Percentiles rank a stretch among this genome's conserved stretches.
These are phyloP conservation scores for Pteronotus mesoamericanus DNA, from an alignment of 2,797 vertebrate species.

Conservation along the genomic window DNA sequence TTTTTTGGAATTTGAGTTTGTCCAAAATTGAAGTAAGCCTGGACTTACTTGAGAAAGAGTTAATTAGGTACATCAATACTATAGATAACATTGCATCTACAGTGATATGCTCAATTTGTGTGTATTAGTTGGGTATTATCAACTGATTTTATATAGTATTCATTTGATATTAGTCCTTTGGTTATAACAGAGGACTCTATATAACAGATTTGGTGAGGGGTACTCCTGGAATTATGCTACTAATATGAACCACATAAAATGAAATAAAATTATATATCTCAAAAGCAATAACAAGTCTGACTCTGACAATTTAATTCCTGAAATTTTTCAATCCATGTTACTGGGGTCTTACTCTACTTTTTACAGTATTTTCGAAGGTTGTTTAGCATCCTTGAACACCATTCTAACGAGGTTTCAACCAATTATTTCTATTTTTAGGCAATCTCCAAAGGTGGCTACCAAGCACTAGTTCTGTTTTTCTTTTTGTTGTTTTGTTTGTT, in stretches of 20 bases:
- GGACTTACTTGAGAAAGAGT: background rate
- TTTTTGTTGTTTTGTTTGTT: background rate
- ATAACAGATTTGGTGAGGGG: background rate
- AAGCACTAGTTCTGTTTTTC: background rate
- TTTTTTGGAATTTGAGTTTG: background rate
- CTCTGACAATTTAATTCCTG: background rate
- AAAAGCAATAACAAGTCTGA: background rate
- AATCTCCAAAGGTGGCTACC: constrained; percentile 30
- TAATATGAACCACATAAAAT: background rate
- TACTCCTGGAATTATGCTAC: background rate
- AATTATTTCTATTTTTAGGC: constrained; percentile 47
- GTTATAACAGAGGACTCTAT: background rate
- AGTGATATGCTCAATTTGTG: background rate
- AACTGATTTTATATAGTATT: background rate
- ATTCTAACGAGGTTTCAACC: constrained; percentile 33
- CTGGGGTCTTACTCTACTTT: background rate
- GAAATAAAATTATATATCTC: background rate
- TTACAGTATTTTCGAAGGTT: background rate
- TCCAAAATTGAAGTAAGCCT: background rate
- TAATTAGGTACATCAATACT: background rate
- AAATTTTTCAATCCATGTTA: background rate
- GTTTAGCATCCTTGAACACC: background rate
- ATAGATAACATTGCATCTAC: background rate
- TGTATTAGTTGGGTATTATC: background rate
- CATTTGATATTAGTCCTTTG: background rate